Conservation (phyloP, 2,888 invertebrate genomes). For the Trachelus tabidus region DNA sequence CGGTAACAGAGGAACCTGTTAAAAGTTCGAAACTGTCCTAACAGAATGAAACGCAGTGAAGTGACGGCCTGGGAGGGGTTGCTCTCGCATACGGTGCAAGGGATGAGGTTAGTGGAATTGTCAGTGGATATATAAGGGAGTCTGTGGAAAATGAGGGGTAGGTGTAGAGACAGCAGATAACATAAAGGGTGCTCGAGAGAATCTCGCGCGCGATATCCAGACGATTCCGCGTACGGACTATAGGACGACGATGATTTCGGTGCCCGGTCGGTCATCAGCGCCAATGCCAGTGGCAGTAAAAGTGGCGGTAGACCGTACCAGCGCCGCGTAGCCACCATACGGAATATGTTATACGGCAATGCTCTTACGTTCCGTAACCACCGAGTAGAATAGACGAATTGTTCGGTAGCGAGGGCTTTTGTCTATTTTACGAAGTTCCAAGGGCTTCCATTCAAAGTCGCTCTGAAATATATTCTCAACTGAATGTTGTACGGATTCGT, state of each 20-base stretch:
- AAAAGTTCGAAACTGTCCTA: constrained; percentile 54
- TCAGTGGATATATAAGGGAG: not conserved
- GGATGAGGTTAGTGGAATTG: not conserved
- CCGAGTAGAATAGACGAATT: constrained; percentile 61
- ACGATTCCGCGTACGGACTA: not conserved
- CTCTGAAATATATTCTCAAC: constrained; percentile 61
- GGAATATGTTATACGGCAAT: constrained; percentile 57
- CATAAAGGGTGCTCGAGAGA: not conserved
- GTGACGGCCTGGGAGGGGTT: constrained; percentile 34
- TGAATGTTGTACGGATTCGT: constrained; percentile 58
- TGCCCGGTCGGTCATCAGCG: too few relatives aligned
- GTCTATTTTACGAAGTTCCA: constrained; percentile 64
- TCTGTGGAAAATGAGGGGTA: constrained; percentile 4
- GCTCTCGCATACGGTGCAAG: not conserved
- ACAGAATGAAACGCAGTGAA: constrained; percentile 35
- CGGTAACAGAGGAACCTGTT: constrained; percentile 42
- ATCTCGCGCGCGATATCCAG: constrained; percentile 11
- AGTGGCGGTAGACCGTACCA: constrained; percentile 4
- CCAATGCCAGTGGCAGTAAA: not conserved
- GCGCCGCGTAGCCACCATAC: constrained; percentile 24
- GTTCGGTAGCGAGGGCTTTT: constrained; percentile 60
- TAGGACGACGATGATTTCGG: constrained; percentile 5
- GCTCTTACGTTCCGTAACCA: constrained; percentile 59
- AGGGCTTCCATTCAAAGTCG: constrained; percentile 59
- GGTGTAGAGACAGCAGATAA: constrained; percentile 6